Base-by-base conservation (phyloP, 1,140 invertebrate genomes). In the Drosophila nebulosa region DNA sequence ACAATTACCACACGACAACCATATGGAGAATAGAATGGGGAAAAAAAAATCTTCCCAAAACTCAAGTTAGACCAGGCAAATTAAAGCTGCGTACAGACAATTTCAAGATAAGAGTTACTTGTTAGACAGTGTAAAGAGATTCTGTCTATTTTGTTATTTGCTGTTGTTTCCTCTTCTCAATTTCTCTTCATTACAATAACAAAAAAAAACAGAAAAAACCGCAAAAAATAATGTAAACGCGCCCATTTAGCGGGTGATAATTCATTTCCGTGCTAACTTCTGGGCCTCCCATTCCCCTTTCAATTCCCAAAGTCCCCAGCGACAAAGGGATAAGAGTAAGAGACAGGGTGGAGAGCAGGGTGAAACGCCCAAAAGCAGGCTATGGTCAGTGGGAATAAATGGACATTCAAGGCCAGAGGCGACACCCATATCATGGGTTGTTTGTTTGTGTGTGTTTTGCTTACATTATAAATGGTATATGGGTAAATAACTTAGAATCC, bases 241-340 rank as follows among this genome's bases (percentile, higher is more conserved):
- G 62, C 59, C 76, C 76, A 84, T 85, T 84, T 79, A 85, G 77
- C 60, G 68, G 68, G 73, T 63, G 80, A 84, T 84, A 85, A 85
- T 77, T 84, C 76, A 84, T 85, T 79, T 85, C 79, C 78, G 71
- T 64, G 62, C 63, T 50, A 64, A 72, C 39, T 46, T 46, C 21
- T 9, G 1, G 27, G 27, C 30, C 30, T 12, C 18, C 39, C 39
- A 36, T n/a, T n/a, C n/a, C n/a, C n/a, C n/a, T n/a, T n/a, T n/a
- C n/a, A n/a, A n/a, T n/a, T n/a, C 35, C 35, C 35, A 36, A 36
- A 36, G 14, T 61, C 30, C 53, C 63, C 56, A 53, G 42, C 52
- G 56, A 9, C 27, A 21, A 18, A 60, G 51, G n/a, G n/a, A n/a
- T n/a, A n/a, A 60, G 2, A 16, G 39, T 7, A 27, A 1, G 5